phyloP scores from a whole-genome alignment of 1,140 invertebrate genomes.

The Drosophila ohnishii region DNA sequence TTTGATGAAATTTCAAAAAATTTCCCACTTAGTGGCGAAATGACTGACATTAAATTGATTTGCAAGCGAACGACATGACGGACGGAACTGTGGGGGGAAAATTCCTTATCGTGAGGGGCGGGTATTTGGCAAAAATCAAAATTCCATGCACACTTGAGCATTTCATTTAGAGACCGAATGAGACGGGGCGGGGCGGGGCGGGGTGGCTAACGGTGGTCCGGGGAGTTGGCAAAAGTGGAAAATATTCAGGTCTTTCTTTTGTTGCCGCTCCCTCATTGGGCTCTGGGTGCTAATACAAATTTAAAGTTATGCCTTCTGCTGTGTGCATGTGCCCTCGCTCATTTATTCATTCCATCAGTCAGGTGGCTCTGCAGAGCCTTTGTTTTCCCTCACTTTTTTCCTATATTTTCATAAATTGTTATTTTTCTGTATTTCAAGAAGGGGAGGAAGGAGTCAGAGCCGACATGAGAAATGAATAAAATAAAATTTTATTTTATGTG shows the following conservation, averaged over 20 bases:
- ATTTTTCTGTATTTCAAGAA: constrained; percentile 62
- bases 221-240: constrained; percentile 70
- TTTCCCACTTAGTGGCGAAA: constrained; percentile 78
- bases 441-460: neutral
- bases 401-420: constrained; percentile 61
- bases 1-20: constrained; percentile 83
- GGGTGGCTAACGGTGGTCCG: constrained; percentile 24
- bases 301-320: constrained; percentile 78
- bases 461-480: constrained; percentile 78
- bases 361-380: constrained; percentile 38
- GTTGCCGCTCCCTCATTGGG: constrained; percentile 63
- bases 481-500: constrained; percentile 83
- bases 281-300: constrained; percentile 82
- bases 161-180: constrained; percentile 78
- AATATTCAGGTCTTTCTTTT: constrained; percentile 63
- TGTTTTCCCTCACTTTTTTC: constrained; percentile 9
- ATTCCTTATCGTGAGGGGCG: constrained; percentile 23
- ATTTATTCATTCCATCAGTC: constrained; percentile 79
- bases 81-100: constrained; percentile 53
- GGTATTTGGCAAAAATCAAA: constrained; percentile 78
- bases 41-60: constrained; percentile 83
- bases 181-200: constrained; percentile 10
- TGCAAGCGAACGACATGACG: constrained; percentile 82
- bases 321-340: constrained; percentile 39
- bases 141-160: constrained; percentile 82